Percentiles rank a stretch among this genome's conserved stretches.
Conservation (phyloP, 2,888 invertebrate species). For the Parnassius mnemosyne region DNA sequence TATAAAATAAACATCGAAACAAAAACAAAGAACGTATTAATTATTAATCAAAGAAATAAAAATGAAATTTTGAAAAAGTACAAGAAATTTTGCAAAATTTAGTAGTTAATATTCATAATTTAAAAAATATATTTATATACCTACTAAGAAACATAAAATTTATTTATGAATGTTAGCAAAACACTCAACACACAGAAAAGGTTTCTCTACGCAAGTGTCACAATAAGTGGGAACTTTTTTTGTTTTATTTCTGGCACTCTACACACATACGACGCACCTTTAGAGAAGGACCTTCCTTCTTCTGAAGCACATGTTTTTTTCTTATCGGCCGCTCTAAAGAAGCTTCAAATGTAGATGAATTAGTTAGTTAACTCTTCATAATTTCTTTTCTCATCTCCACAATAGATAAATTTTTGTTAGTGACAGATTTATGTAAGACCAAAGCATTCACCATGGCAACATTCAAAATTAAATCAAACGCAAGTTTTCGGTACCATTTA, state of each 20-base stretch:
- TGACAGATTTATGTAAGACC: not conserved
- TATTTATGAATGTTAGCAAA: too few relatives aligned
- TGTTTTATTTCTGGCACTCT: conserved; percentile 34
- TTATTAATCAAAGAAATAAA: conserved; percentile 26
- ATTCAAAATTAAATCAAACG: conserved; percentile 29
- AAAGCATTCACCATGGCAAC: conserved; percentile 25
- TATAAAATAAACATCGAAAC: conserved; percentile 24
- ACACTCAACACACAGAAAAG: too few relatives aligned
- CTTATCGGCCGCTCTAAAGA: conserved; percentile 22
- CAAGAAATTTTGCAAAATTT: conserved; percentile 24
- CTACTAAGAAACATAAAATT: too few relatives aligned
- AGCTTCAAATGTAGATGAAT: conserved; percentile 11
- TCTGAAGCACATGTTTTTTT: conserved; percentile 17
- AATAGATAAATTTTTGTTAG: too few relatives aligned
- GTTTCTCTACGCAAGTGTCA: conserved; percentile 30
- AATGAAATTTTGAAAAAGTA: conserved; percentile 15
- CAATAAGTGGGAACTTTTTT: conserved; percentile 31
- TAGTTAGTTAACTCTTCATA: conserved; percentile 1
- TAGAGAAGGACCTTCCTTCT: conserved; percentile 13
- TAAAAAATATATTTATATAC: conserved; percentile 25
- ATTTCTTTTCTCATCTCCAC: conserved; percentile 7
- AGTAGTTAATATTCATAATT: conserved; percentile 22
- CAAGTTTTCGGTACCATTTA: conserved; percentile 28
- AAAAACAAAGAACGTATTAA: conserved; percentile 25
- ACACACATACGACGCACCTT: conserved; percentile 9